Conservation (phyloP, 1,140 invertebrate species). For the Tetramorium simillimum region DNA sequence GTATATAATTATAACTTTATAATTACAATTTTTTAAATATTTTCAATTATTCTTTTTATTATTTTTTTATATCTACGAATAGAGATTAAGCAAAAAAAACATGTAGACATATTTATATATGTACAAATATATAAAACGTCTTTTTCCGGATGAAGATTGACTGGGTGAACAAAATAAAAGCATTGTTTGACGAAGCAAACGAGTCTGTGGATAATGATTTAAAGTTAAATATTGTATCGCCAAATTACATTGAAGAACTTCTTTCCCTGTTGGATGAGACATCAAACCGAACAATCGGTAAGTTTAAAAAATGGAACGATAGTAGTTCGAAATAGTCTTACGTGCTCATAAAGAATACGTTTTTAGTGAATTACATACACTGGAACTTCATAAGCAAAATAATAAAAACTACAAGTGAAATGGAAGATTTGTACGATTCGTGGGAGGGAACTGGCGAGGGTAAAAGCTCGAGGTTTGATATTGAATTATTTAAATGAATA, state of each 20-base stretch:
- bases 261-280: constrained; percentile 40
- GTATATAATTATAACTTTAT: too few relatives aligned
- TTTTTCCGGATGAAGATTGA: constrained; percentile 29
- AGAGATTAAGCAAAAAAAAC: background rate
- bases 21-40: too few relatives aligned
- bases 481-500: background rate
- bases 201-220: background rate
- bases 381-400: constrained; percentile 70
- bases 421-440: constrained; percentile 22
- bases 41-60: too few relatives aligned
- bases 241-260: constrained; percentile 26
- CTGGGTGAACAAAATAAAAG: constrained; percentile 44
- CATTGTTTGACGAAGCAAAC: background rate
- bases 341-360: background rate
- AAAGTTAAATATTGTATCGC: background rate
- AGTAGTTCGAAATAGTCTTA: background rate
- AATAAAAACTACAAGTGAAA: constrained; percentile 51
- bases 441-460: background rate
- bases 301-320: background rate
- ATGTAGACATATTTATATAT: background rate
- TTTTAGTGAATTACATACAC: constrained; percentile 73
- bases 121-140: background rate
- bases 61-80: too few relatives aligned
- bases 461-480: background rate
- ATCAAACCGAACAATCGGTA: constrained; percentile 53